Evolutionary conservation across 2,113 vertebrate genomes (phyloP).

Genomic region (Nibea albiflora): DNA sequence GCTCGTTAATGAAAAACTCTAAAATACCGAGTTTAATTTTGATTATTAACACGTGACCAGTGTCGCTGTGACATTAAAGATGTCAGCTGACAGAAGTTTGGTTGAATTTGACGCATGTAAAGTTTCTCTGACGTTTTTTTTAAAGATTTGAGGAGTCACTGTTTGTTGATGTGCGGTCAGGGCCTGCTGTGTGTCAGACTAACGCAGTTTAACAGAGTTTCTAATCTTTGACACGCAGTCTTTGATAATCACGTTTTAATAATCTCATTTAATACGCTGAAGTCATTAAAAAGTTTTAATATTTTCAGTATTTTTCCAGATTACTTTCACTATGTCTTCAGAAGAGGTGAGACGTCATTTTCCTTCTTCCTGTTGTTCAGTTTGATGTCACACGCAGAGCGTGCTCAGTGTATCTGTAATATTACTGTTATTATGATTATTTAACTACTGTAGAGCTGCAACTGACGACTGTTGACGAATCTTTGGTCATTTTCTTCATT

Average conservation of each 20-base stretch:
- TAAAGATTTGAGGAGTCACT: background rate
- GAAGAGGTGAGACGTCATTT: conserved; percentile 76
- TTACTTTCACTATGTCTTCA: conserved; percentile 69
- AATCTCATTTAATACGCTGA: background rate
- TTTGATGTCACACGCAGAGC: background rate
- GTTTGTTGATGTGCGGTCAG: background rate
- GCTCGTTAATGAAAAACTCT: background rate
- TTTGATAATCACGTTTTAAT: background rate
- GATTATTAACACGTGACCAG: rapidly evolving
- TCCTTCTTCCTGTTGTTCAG: background rate
- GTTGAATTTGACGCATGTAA: background rate
- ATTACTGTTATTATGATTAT: background rate
- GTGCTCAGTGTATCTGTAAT: too few species aligned
- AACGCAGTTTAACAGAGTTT: background rate
- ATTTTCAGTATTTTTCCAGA: conserved; percentile 14
- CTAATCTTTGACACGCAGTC: background rate
- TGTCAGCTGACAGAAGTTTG: background rate
- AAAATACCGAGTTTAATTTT: background rate
- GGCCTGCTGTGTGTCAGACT: background rate
- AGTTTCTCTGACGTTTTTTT: background rate
- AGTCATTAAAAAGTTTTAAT: background rate
- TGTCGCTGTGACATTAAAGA: too few species aligned
- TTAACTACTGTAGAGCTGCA: too few species aligned
- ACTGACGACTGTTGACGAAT: too few species aligned
- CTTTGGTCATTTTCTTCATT: too few species aligned